phyloP scores from a whole-genome alignment of 2,113 vertebrate species.

The Grantiella picta region DNA sequence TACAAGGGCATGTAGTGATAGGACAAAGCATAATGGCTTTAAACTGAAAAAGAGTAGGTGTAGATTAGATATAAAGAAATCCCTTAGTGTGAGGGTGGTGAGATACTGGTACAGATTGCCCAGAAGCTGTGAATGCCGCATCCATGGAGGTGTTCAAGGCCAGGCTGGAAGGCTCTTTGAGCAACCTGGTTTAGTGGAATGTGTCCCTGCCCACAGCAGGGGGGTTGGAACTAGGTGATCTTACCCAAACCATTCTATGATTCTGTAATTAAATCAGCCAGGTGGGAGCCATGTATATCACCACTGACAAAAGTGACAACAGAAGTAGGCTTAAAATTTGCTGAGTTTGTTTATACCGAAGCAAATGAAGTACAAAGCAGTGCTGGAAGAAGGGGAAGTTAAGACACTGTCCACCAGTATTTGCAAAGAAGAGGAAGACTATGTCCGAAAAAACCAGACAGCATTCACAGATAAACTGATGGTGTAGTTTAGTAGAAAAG shows the following conservation, averaged over 20 bases:
- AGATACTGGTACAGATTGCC: neutral
- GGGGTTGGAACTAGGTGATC: neutral
- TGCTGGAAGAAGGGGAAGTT: neutral
- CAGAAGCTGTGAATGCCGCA: neutral
- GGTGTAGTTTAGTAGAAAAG: neutral
- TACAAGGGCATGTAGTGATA: neutral
- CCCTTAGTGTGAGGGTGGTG: neutral
- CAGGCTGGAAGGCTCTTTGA: neutral
- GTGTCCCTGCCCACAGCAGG: neutral
- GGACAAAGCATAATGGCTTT: neutral
- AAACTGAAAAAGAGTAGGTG: neutral
- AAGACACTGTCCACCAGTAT: neutral
- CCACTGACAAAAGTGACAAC: rapidly evolving
- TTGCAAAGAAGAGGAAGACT: neutral
- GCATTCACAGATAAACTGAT: neutral
- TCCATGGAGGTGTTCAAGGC: neutral
- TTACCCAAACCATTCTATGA: too few relatives aligned
- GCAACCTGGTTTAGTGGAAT: neutral
- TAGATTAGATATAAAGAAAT: neutral
- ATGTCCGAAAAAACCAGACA: rapidly evolving
- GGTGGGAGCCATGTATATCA: neutral
- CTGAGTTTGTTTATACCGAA: neutral
- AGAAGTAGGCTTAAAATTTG: neutral
- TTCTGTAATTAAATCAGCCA: neutral
- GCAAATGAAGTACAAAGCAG: neutral